These are phyloP conservation scores for Gymnocheta viridis DNA, from an alignment of 2,888 invertebrate genomes.

Conservation along the genomic window DNA sequence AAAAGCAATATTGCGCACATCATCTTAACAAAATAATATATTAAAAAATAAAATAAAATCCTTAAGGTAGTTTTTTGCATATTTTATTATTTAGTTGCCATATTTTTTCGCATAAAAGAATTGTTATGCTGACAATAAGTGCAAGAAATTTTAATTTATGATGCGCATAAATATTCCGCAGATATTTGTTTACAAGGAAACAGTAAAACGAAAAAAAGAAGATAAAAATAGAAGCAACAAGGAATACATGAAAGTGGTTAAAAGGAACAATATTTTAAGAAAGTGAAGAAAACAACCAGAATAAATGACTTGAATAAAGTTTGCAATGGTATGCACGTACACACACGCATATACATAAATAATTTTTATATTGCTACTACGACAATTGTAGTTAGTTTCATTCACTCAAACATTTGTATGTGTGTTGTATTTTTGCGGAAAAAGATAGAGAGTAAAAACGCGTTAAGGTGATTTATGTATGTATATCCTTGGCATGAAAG, in stretches of 20 bases:
- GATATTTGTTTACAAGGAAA: conserved; percentile 75
- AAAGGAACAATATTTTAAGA: conserved; percentile 7
- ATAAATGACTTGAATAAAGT: conserved; percentile 38
- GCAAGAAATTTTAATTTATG: conserved; percentile 78
- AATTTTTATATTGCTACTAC: background rate
- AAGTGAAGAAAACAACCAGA: background rate
- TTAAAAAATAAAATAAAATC: conserved; percentile 25
- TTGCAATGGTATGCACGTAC: background rate
- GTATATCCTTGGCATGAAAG: conserved; percentile 60
- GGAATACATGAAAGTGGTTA: conserved; percentile 17
- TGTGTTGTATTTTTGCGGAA: background rate
- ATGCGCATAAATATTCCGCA: conserved; percentile 80
- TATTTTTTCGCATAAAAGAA: conserved; percentile 58
- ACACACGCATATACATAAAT: background rate
- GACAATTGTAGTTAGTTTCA: background rate
- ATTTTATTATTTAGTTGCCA: background rate
- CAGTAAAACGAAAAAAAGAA: conserved; percentile 13
- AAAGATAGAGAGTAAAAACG: conserved; percentile 45
- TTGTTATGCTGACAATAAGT: conserved; percentile 79
- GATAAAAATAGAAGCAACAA: background rate
- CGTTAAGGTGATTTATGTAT: conserved; percentile 71
- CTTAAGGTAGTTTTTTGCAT: background rate
- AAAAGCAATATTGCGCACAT: background rate
- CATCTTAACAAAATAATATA: background rate
- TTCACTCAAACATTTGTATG: background rate